These are phyloP conservation scores for Gadus chalcogrammus DNA, from an alignment of 2,113 vertebrate genomes.

Conservation along the genomic window DNA sequence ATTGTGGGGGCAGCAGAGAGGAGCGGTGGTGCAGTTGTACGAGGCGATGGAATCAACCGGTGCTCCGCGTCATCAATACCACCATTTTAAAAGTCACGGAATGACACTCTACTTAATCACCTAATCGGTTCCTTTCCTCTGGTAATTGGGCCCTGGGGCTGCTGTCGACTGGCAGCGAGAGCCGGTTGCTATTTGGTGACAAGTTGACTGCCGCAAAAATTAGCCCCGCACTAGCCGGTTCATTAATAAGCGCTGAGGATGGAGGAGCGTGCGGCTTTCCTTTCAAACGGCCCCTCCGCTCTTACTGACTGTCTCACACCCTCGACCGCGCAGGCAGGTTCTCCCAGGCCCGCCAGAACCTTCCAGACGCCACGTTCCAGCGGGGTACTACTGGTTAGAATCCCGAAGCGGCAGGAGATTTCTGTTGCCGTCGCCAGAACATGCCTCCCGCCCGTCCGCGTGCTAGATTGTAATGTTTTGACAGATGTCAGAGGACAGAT, in stretches of 20 bases:
- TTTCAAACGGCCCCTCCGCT: slow-evolving; percentile 11
- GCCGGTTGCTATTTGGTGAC: slow-evolving; percentile 40
- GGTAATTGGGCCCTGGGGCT: slow-evolving; percentile 45
- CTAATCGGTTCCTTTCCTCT: slow-evolving; percentile 55
- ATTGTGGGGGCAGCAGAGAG: too few species aligned
- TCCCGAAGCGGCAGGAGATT: slow-evolving; percentile 28
- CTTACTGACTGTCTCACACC: slow-evolving; percentile 24
- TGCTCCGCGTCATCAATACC: slow-evolving; percentile 31
- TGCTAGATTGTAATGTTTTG: slow-evolving; percentile 35
- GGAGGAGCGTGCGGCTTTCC: slow-evolving; percentile 3
- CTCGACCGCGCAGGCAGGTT: slow-evolving; percentile 2
- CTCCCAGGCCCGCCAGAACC: neutral
- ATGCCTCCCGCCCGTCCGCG: slow-evolving; percentile 12
- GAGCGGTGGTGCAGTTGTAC: too few species aligned
- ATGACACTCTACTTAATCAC: slow-evolving; percentile 50
- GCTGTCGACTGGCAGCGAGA: slow-evolving; percentile 24
- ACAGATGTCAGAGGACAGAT: slow-evolving; percentile 43
- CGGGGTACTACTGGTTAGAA: neutral
- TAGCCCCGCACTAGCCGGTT: slow-evolving; percentile 38
- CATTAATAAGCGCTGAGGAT: slow-evolving; percentile 33
- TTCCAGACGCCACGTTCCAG: slow-evolving; percentile 1
- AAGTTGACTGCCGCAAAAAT: slow-evolving; percentile 49
- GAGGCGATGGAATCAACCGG: too few species aligned
- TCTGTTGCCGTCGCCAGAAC: slow-evolving; percentile 1
- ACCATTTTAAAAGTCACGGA: slow-evolving; percentile 53